Percentiles rank a stretch among this genome's conserved stretches.
phyloP scores from a whole-genome alignment of 2,888 invertebrate genomes.

The Callyntrura guangdongensis region DNA sequence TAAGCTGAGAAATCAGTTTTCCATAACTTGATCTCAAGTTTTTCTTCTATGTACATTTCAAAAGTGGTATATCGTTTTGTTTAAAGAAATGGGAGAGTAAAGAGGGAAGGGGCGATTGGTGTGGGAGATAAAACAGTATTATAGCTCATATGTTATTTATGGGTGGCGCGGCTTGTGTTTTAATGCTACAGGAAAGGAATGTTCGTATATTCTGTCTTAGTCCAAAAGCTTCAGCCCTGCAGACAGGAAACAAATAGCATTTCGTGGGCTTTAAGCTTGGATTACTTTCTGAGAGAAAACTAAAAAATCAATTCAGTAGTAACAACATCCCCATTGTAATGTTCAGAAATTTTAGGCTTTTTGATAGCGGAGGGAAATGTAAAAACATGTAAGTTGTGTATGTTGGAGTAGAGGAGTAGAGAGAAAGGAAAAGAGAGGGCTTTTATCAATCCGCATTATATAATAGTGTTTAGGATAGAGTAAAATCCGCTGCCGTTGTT shows the following conservation, averaged over 20 bases:
- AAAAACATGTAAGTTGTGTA: slow-evolving; percentile 9
- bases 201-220: slow-evolving; percentile 51
- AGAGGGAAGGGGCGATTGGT: slow-evolving; percentile 69
- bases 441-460: slow-evolving; percentile 27
- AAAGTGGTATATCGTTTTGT: slow-evolving; percentile 39
- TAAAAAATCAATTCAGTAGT: slow-evolving; percentile 74
- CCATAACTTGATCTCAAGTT: slow-evolving; percentile 62
- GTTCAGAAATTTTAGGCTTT: slow-evolving; percentile 63
- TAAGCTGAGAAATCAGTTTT: slow-evolving; percentile 68
- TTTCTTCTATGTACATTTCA: slow-evolving; percentile 44
- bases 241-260: slow-evolving; percentile 80
- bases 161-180: slow-evolving; percentile 77
- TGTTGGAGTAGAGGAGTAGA: not conserved
- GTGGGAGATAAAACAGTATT: slow-evolving; percentile 72
- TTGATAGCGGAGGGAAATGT: slow-evolving; percentile 26
- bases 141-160: slow-evolving; percentile 81
- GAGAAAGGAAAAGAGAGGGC: not conserved
- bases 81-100: slow-evolving; percentile 17
- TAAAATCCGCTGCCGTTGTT: not conserved
- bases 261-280: slow-evolving; percentile 78
- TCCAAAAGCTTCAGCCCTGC: slow-evolving; percentile 42
- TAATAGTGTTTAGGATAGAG: not conserved
- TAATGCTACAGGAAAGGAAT: slow-evolving; percentile 63
- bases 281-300: slow-evolving; percentile 65
- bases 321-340: slow-evolving; percentile 39